phyloP scores from a whole-genome alignment of 2,888 invertebrate genomes.

The Dynastes hyllus region DNA sequence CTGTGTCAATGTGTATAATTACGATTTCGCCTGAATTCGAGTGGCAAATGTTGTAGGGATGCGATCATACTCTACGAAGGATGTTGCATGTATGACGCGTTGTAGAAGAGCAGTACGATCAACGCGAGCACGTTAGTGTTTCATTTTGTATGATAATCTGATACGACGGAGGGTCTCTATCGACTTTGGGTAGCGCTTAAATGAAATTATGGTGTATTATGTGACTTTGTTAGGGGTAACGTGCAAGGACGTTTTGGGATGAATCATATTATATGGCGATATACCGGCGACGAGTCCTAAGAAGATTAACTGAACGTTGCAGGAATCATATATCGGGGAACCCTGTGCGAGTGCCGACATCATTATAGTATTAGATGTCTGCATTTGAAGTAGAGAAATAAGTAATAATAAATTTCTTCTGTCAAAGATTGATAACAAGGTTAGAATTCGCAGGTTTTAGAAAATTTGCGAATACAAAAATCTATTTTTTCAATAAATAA shows the following conservation, averaged over 20 bases:
- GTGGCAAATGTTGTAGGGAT: not conserved
- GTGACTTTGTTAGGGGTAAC: not conserved
- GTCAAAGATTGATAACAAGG: too few relatives aligned
- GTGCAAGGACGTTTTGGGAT: not conserved
- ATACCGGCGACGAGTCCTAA: not conserved
- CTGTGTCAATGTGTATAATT: too few relatives aligned
- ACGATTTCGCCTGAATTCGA: too few relatives aligned
- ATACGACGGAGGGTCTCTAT: slow-evolving; percentile 28
- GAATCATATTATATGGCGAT: not conserved
- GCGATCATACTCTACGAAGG: not conserved
- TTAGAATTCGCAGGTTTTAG: too few relatives aligned
- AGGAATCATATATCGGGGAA: not conserved
- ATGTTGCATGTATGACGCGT: not conserved
- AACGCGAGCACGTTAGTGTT: slow-evolving; percentile 2
- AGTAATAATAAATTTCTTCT: too few relatives aligned
- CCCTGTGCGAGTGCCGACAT: too few relatives aligned
- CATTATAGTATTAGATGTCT: too few relatives aligned
- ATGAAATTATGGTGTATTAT: slow-evolving; percentile 27
- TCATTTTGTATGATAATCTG: slow-evolving; percentile 42
- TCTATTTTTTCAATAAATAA: too few relatives aligned
- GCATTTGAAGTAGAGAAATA: too few relatives aligned
- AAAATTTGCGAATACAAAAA: too few relatives aligned
- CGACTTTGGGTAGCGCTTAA: slow-evolving; percentile 30
- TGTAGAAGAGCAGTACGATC: too few relatives aligned
- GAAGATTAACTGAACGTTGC: not conserved